These are phyloP conservation scores for Aurelia sp. DNA, from an alignment of 30 jellyfish, hydroid and myxozoan species.

Conservation along the genomic window DNA sequence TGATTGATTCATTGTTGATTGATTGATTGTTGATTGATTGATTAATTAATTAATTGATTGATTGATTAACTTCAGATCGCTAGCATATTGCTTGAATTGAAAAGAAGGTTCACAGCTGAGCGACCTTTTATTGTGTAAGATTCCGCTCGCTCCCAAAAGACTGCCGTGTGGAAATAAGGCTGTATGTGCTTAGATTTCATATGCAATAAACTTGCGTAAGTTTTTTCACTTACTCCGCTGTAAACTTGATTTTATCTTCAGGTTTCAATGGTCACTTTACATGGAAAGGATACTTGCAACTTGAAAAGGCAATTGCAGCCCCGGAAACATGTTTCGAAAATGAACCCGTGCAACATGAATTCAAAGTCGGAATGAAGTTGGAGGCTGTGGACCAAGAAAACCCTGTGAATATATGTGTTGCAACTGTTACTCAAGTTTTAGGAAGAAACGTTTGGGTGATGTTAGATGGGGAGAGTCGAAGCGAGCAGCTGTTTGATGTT, in stretches of 20 bases:
- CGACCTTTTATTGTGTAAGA: too few relatives aligned
- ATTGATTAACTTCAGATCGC: too few relatives aligned
- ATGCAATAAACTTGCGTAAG: too few relatives aligned
- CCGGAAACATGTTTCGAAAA: conserved; percentile 69
- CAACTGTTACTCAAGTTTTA: conserved; percentile 79
- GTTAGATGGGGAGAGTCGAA: conserved; percentile 94
- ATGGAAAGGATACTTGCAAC: conserved; percentile 88
- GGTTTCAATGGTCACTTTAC: conserved; percentile 98
- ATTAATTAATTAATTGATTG: too few relatives aligned
- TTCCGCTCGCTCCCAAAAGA: too few relatives aligned
- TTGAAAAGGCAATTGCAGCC: conserved; percentile 81
- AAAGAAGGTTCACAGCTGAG: too few relatives aligned
- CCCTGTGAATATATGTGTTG: conserved; percentile 80
- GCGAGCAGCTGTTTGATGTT: conserved; percentile 84
- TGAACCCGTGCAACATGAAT: conserved; percentile 62
- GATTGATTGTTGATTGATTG: too few relatives aligned
- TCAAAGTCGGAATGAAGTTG: conserved; percentile 90
- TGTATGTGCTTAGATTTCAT: too few relatives aligned
- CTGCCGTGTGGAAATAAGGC: too few relatives aligned
- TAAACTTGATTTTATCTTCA: conserved; percentile 1
- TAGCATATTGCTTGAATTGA: too few relatives aligned
- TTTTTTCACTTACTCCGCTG: too few relatives aligned
- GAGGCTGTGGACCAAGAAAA: conserved; percentile 97
- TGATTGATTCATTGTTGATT: too few relatives aligned
- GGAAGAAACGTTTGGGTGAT: conserved; percentile 88